Evolutionary conservation across 92 coral and sea anemone genomes (phyloP).

Genomic region (Epizoanthus scotinus): DNA sequence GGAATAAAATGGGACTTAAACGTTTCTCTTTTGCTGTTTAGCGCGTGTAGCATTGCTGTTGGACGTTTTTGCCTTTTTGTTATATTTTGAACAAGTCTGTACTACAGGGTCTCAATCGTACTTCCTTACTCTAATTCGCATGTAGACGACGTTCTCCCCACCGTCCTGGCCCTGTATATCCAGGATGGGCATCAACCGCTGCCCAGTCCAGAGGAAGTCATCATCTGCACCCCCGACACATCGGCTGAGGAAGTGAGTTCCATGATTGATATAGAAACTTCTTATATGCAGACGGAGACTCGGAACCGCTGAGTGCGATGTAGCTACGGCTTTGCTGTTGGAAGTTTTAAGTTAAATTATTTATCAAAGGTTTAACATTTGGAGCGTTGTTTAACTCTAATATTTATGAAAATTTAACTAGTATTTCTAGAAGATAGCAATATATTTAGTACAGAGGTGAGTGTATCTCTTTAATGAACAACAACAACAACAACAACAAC

Average conservation of each 20-base stretch:
- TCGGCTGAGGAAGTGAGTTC: constrained; percentile 85
- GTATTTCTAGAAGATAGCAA: too few species aligned
- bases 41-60: not conserved
- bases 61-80: not conserved
- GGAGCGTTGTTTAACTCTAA: too few species aligned
- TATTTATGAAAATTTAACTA: too few species aligned
- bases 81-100: not conserved
- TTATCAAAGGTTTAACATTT: too few species aligned
- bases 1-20: too few species aligned
- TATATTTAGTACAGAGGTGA: too few species aligned
- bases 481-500: too few species aligned
- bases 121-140: not conserved
- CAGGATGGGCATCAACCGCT: constrained; percentile 51
- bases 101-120: not conserved
- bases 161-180: constrained; percentile 67
- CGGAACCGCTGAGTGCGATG: not conserved
- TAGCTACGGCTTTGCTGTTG: not conserved
- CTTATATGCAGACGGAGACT: not conserved
- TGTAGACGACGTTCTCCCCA: constrained; percentile 72
- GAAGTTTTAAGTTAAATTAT: not conserved
- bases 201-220: constrained; percentile 79
- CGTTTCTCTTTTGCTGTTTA: too few species aligned
- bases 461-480: too few species aligned
- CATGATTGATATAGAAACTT: not conserved
- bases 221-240: constrained; percentile 80